Base-by-base conservation (phyloP, 2,888 invertebrate genomes). In the Erpobdella octoculata region DNA sequence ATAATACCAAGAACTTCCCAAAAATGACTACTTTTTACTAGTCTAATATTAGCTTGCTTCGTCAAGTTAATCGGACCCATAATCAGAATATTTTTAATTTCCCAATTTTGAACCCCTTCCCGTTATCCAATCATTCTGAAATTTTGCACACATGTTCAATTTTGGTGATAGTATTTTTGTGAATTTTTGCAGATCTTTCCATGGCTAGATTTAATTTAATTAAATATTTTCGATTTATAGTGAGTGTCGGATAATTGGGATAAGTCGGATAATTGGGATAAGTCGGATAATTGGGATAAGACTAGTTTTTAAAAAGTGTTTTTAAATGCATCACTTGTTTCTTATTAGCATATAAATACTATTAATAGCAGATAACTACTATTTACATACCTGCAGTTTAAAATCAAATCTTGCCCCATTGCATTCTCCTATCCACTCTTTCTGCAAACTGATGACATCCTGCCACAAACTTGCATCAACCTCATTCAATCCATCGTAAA, bases 351-450 rank as follows among this genome's bases (percentile, higher is more conserved):
- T 21, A 48, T 48, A 48, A n/a, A n/a, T n/a, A n/a, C n/a, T n/a
- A n/a, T n/a, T n/a, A n/a, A n/a, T n/a, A n/a, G n/a, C n/a, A n/a
- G n/a, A n/a, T n/a, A n/a, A n/a, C n/a, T 41, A 15, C 46, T 9
- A 64, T 35, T 18, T 53, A 67, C 58, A 21, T n/a, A 73, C 71
- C 69, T 74, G 28, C n/a, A 73, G n/a, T 21, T 38, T 25, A 36
- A 74, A 73, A 70, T 74, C 66, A 31, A 74, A 21, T 31, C 74
- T 65, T 61, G 77, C 77, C 0, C 83, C 84, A 67, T 78, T 76
- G 73, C 80, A 81, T 35, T 79, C 73, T 5, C 85, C 85, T 48
- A 86, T 84, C 86, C 86, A 86, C 77, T 81, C 74, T 67, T 76
- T 79, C 76, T 84, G 84, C 33, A 82, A 76, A 36, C 75, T 75